Evolutionary conservation across 2,888 invertebrate genomes (phyloP).

Genomic region (Eilema caniola): DNA sequence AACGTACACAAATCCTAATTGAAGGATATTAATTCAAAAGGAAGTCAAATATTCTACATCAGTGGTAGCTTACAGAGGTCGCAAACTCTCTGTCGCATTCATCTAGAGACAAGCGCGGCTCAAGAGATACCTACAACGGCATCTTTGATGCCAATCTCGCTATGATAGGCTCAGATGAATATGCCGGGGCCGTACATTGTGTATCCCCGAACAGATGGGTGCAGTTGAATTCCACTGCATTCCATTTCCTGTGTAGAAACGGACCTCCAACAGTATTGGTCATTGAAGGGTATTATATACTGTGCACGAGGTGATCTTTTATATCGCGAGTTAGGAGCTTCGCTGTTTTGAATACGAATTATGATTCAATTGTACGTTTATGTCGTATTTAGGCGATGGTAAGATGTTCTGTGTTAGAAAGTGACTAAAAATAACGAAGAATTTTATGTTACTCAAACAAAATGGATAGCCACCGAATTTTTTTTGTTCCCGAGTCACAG

Average conservation of each 20-base stretch:
- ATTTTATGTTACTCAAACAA: too few species aligned
- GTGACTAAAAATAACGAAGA: too few species aligned
- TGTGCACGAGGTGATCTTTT: neutral
- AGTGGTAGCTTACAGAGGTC: neutral
- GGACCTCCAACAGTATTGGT: too few species aligned
- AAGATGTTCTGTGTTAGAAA: too few species aligned
- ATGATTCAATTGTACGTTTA: too few species aligned
- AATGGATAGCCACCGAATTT: too few species aligned
- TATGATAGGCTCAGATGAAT: neutral
- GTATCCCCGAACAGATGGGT: neutral
- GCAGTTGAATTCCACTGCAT: neutral
- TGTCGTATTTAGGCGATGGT: too few species aligned
- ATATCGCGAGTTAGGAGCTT: neutral
- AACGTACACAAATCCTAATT: too few species aligned
- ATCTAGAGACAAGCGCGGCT: neutral
- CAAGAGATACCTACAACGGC: neutral
- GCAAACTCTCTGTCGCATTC: neutral
- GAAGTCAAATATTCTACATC: slow-evolving; percentile 1
- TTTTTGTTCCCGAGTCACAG: too few species aligned
- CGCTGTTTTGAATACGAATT: too few species aligned
- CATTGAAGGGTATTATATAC: too few species aligned
- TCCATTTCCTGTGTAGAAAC: neutral
- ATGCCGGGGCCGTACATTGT: neutral
- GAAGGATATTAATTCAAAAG: neutral
- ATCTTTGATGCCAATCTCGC: neutral